Conservation (phyloP, 2,888 invertebrate genomes). For the Rhaphigaster nebulosa region DNA sequence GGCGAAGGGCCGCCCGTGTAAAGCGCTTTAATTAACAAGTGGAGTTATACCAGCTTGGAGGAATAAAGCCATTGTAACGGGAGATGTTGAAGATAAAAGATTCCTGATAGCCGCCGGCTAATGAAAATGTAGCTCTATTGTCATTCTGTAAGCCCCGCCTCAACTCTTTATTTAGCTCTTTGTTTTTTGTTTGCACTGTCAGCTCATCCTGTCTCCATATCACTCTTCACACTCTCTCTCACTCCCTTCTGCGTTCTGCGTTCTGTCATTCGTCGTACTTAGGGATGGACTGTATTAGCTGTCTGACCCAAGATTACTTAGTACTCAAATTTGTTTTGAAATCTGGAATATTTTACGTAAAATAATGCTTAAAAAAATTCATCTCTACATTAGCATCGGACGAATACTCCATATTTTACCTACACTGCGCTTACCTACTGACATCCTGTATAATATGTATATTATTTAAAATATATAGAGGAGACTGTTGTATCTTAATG, state of each 20-base stretch:
- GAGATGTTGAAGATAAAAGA: constrained; percentile 53
- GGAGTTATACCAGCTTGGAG: constrained; percentile 21
- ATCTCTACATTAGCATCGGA: too few relatives aligned
- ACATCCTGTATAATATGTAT: too few relatives aligned
- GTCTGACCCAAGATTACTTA: too few relatives aligned
- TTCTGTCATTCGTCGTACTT: background rate
- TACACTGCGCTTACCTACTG: too few relatives aligned
- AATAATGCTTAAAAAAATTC: background rate
- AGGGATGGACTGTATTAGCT: too few relatives aligned
- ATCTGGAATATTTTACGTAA: too few relatives aligned
- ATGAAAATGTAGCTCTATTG: constrained; percentile 56
- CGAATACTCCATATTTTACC: too few relatives aligned
- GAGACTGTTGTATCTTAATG: too few relatives aligned
- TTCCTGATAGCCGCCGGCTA: constrained; percentile 41
- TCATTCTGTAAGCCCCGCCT: background rate
- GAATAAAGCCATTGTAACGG: constrained; percentile 48
- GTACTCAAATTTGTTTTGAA: too few relatives aligned
- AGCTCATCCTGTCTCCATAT: background rate
- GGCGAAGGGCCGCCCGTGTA: background rate
- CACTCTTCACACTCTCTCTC: background rate
- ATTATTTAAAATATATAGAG: too few relatives aligned
- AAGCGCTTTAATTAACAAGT: constrained; percentile 46
- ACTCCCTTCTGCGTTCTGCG: background rate
- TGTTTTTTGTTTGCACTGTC: background rate
- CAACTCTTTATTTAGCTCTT: background rate